Base-by-base conservation (phyloP, 2,888 invertebrate genomes). In the Sisyra nigra region DNA sequence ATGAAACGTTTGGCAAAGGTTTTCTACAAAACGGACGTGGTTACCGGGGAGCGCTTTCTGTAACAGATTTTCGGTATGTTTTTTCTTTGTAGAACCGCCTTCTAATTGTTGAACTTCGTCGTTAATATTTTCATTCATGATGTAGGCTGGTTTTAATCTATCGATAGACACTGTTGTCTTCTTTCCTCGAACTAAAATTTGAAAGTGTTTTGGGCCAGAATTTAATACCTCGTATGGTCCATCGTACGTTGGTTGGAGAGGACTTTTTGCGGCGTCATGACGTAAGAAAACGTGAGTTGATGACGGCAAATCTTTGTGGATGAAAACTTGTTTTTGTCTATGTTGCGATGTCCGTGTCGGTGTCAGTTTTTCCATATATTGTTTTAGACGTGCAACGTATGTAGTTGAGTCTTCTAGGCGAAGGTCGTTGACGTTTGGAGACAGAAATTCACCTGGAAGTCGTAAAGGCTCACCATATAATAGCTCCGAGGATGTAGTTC, bases 391-490 rank as follows among this genome's bases (percentile, higher is more conserved):
- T 4, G 56, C 54, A 15, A 55, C 42, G 3, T 53, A 52, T 4
- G 52, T 47, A 18, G 49, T 37, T 4, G 54, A 17, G 41, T 57
- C 55, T 24, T 54, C 55, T n/a, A n/a, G n/a, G n/a, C n/a, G n/a
- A n/a, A n/a, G n/a, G 5, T 34, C n/a, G 13, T 34, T 11, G 8
- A 11, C n/a, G n/a, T 7, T 11, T 34, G 13, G 3, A n/a, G 13
- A 7, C 13, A 34, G 11, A 11, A 54, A 51, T 35, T 52, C 50
- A 18, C 49, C 52, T 2, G 51, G 57, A 3, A 59, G 37, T 4
- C 50, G 47, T 4, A 57, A 40, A 1, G 49, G 33, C 19, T 49
- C 46, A 1, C 57, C 56, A 34, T 53, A 57, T 1, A 57, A 48
- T 2, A 41, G 17, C 13, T 41, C 32, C 3, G 57, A 54, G 17